Evolutionary conservation across 2,888 invertebrate species (phyloP), one percentile per base, ranked within the genome.

Genomic region (Drosophila formosana): DNA sequence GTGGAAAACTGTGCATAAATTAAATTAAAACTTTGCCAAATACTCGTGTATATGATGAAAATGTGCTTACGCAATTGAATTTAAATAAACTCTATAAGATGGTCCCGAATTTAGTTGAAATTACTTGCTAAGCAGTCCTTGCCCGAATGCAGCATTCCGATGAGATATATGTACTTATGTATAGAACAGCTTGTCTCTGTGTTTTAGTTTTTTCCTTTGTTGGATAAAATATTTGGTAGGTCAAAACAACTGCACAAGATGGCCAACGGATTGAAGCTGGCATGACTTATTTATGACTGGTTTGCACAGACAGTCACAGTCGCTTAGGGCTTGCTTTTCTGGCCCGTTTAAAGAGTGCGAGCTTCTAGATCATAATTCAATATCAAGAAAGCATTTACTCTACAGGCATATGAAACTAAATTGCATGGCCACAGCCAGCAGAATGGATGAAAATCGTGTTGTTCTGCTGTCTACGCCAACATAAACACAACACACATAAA

Each of bases 281-380:
- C 65, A 71, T 75, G 68, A 72, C 34, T 64, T 76, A 80, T 72
- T 75, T 82, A 70, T 75, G 52, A 52, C 62, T 68, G 41, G 63
- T 61, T 64, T 57, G 46, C 50, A 34, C 56, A 49, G 28, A 9
- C 41, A 62, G 13, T 56, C 26, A 13, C 30, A 49, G 45, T 32
- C 37, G 55, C 34, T 43, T 50, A 8, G 32, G 64, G 58, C 45
- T 30, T 25, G 32, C 32, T 13, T 3, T 39, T 60, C 28, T 34
- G 23, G 51, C 7, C 49, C 66, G 79, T 86, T 83, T 86, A 86
- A 78, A 84, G 80, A 84, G 80, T 62, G 68, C 71, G 34, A 46
- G 62, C 58, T 64, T 64, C 60, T 67, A 68, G 87, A 80, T 82
- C 85, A 84, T 87, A 84, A 84, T 84, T 87, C 83, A 87, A 87